A percentile compares a stretch with the other conserved stretches of the same genome.
These are phyloP conservation scores for Sipha flava DNA, from an alignment of 1,140 invertebrate genomes.

Conservation along the genomic window DNA sequence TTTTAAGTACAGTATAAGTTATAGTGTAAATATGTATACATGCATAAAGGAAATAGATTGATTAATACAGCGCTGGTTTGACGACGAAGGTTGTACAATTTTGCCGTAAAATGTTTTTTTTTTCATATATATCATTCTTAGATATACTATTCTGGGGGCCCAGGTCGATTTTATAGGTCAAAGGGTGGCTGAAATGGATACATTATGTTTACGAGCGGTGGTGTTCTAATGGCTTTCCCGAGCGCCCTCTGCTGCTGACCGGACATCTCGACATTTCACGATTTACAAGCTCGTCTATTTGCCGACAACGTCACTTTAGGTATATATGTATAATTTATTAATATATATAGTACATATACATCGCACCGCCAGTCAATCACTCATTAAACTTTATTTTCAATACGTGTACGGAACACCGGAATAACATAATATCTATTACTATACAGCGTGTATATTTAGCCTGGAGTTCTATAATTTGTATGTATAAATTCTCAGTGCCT, in stretches of 20 bases:
- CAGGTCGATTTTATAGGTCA: background rate
- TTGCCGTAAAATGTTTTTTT: background rate
- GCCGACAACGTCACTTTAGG: no score
- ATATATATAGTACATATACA: background rate
- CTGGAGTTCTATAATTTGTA: no score
- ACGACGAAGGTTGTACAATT: background rate
- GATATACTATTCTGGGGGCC: no score
- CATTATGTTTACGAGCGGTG: background rate
- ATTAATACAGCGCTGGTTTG: no score
- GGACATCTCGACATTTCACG: background rate
- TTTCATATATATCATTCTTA: background rate
- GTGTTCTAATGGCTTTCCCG: background rate
- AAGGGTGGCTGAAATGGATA: background rate
- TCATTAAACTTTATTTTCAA: background rate
- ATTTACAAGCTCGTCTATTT: no score
- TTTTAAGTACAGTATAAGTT: no score
- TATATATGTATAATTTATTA: no score
- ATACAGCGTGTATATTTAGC: no score
- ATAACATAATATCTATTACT: no score
- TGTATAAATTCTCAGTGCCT: no score
- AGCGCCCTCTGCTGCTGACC: background rate
- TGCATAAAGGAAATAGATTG: no score
- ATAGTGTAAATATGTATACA: no score
- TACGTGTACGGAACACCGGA: background rate
- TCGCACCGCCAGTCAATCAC: background rate